Percentiles rank a stretch among this genome's conserved stretches.
These are phyloP conservation scores for Rhynchophorus ferrugineus DNA, from an alignment of 1,140 invertebrate genomes.

Conservation along the genomic window DNA sequence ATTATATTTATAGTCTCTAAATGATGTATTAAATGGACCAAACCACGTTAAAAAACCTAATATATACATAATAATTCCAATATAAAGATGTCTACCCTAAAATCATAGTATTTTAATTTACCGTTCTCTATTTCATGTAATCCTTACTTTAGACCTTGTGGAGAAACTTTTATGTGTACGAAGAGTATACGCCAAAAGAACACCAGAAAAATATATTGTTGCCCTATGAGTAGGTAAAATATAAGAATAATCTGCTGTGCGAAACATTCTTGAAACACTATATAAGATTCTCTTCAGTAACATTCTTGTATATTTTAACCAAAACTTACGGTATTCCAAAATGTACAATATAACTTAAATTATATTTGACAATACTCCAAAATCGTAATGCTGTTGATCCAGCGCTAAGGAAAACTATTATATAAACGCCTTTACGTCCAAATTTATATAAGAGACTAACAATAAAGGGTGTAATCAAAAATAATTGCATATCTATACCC, in stretches of 20 bases:
- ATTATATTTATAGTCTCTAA: constrained; percentile 24
- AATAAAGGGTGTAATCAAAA: constrained; percentile 62
- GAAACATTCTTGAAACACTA: constrained; percentile 53
- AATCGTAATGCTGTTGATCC: constrained; percentile 54
- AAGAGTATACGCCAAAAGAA: constrained; percentile 51
- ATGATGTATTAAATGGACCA: constrained; percentile 20
- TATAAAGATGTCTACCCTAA: constrained; percentile 8
- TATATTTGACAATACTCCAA: constrained; percentile 49
- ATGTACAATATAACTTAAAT: constrained; percentile 56
- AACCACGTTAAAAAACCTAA: constrained; percentile 19
- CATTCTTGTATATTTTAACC: constrained; percentile 2
- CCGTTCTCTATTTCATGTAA: too few species aligned
- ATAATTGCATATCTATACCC: constrained; percentile 80
- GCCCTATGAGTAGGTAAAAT: constrained; percentile 60
- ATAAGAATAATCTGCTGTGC: constrained; percentile 60
- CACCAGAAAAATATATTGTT: constrained; percentile 62
- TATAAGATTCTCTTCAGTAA: constrained; percentile 19
- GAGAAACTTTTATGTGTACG: neutral
- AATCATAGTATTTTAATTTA: constrained; percentile 3
- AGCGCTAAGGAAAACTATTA: constrained; percentile 43
- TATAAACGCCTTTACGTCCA: constrained; percentile 45
- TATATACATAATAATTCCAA: constrained; percentile 18
- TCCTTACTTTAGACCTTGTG: neutral
- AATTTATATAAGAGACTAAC: constrained; percentile 55
- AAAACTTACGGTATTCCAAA: constrained; percentile 59